Evolutionary conservation across 2,888 invertebrate species (phyloP).

Genomic region (Limnephilus rhombicus): DNA sequence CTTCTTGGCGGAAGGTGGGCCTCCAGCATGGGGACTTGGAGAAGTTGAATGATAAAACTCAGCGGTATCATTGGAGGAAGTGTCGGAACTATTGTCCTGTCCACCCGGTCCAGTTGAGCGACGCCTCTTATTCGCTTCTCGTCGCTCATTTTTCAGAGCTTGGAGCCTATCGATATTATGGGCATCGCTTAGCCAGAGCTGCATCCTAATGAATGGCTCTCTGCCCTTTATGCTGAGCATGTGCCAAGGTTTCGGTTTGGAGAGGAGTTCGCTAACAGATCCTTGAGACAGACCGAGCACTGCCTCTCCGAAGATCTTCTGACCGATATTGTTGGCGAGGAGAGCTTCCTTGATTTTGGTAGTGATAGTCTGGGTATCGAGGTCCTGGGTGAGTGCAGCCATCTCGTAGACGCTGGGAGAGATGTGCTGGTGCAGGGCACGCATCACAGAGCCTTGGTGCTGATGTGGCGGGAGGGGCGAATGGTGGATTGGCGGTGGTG

Average conservation of each 20-base stretch:
- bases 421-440: constrained; percentile 89
- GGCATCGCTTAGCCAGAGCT: constrained; percentile 96
- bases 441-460: constrained; percentile 82
- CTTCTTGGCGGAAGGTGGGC: constrained; percentile 93
- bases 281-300: constrained; percentile 97
- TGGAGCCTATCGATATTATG: constrained; percentile 96
- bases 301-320: constrained; percentile 99
- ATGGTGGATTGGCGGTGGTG: constrained; percentile 75
- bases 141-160: constrained; percentile 91
- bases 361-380: constrained; percentile 97
- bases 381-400: constrained; percentile 96
- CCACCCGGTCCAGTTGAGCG: constrained; percentile 89
- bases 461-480: constrained; percentile 82
- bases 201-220: constrained; percentile 97
- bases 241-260: constrained; percentile 99
- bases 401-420: constrained; percentile 98
- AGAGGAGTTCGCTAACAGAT: constrained; percentile 96
- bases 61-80: constrained; percentile 92
- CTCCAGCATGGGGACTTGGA: constrained; percentile 83
- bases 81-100: constrained; percentile 92
- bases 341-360: constrained; percentile 98
- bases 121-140: constrained; percentile 94
- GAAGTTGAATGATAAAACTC: constrained; percentile 93
- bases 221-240: constrained; percentile 98
- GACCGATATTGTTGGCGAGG: constrained; percentile 97